phyloP scores from a whole-genome alignment of 2,113 vertebrate genomes.

The Orcinus orca region DNA sequence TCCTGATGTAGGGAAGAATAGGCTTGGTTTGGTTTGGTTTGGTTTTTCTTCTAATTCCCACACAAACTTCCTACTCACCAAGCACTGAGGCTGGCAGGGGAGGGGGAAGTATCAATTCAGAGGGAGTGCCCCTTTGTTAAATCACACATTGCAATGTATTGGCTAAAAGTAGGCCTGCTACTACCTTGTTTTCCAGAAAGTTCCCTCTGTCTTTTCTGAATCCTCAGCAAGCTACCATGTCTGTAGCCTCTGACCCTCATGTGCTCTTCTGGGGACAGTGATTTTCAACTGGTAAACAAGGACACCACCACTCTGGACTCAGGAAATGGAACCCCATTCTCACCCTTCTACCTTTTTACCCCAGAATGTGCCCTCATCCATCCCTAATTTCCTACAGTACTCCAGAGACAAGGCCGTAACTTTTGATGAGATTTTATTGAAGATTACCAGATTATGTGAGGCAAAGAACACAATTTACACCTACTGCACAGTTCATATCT shows the following conservation, averaged over 20 bases:
- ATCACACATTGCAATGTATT: not conserved
- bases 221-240: not conserved
- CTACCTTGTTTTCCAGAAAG: not conserved
- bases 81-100: not conserved
- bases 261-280: not conserved
- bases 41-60: not conserved
- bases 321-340: not conserved
- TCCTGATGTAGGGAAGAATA: not conserved
- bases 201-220: not conserved
- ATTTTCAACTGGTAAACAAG: constrained; percentile 31
- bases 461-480: not conserved
- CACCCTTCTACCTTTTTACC: not conserved
- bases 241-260: not conserved
- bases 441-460: constrained; percentile 9
- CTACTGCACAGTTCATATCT: not conserved
- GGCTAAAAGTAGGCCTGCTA: not conserved
- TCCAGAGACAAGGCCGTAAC: not conserved
- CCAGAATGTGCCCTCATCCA: not conserved
- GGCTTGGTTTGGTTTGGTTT: not conserved
- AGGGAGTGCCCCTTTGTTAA: not conserved
- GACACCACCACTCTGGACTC: not conserved
- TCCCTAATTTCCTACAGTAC: not conserved
- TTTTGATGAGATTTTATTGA: constrained; percentile 26
- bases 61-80: not conserved
- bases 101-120: not conserved